phyloP scores from a whole-genome alignment of 2,113 vertebrate species.

The Chaetops frenatus region DNA sequence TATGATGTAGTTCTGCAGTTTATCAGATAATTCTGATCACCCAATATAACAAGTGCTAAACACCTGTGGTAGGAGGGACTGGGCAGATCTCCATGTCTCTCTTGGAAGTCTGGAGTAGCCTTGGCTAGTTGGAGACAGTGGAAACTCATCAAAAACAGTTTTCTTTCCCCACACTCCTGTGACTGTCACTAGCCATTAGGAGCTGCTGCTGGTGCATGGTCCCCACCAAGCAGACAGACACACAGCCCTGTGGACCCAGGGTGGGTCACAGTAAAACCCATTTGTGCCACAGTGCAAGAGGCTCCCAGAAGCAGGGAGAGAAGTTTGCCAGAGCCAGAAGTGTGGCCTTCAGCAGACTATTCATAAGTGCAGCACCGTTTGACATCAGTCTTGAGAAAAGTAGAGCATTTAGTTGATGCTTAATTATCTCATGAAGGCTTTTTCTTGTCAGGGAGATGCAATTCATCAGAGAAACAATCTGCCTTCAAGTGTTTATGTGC shows the following conservation, averaged over 20 bases:
- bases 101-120: rapidly evolving
- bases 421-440: not conserved
- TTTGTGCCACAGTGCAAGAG: rapidly evolving
- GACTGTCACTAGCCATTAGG: rapidly evolving
- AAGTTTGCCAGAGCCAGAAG: not conserved
- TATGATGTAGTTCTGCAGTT: not conserved
- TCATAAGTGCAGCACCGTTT: not conserved
- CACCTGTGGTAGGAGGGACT: rapidly evolving
- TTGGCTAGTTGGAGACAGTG: not conserved
- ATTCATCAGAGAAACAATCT: not conserved
- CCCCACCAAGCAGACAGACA: no score
- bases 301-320: not conserved
- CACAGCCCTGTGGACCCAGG: rapidly evolving
- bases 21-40: not conserved
- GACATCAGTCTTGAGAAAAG: not conserved
- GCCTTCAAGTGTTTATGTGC: not conserved
- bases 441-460: not conserved
- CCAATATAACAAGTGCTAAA: not conserved
- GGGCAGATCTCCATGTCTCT: rapidly evolving
- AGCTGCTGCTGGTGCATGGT: not conserved
- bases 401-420: not conserved
- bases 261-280: no score
- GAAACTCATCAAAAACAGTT: not conserved
- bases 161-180: not conserved
- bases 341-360: not conserved